Evolutionary conservation across 2,888 invertebrate genomes (phyloP).

Genomic region (Pecten maximus): DNA sequence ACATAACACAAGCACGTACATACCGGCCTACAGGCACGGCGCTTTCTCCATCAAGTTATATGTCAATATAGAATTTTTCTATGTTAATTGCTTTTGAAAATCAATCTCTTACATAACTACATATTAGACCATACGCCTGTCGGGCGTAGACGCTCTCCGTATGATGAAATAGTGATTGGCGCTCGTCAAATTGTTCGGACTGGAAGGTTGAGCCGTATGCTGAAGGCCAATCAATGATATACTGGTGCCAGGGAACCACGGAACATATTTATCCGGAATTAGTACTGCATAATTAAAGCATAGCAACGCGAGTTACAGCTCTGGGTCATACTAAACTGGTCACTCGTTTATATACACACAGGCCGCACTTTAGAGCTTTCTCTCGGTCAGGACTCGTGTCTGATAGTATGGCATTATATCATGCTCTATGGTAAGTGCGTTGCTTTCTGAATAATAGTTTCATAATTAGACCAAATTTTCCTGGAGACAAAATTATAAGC

Average conservation of each 20-base stretch:
- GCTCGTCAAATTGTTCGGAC: slow-evolving; percentile 9
- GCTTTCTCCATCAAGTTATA: background rate
- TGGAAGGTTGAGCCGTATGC: background rate
- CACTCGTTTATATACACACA: background rate
- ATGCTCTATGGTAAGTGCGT: no score
- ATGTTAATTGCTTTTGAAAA: slow-evolving; percentile 24
- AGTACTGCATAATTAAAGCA: slow-evolving; percentile 13
- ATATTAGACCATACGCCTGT: background rate
- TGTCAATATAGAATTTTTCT: slow-evolving; percentile 10
- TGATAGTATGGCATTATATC: no score
- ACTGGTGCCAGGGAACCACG: background rate
- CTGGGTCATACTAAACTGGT: background rate
- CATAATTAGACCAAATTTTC: no score
- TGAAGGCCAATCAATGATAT: slow-evolving; percentile 6
- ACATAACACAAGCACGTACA: background rate
- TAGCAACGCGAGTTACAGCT: background rate
- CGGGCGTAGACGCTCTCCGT: background rate
- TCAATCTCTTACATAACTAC: slow-evolving; percentile 18
- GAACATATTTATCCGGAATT: background rate
- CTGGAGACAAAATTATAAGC: no score
- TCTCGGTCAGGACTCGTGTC: no score
- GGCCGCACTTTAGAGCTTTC: background rate
- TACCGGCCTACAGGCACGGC: background rate
- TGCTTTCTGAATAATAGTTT: no score
- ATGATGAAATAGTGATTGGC: background rate